These are phyloP conservation scores for Monochamus alternatus DNA, from an alignment of 2,888 invertebrate genomes.

Conservation along the genomic window DNA sequence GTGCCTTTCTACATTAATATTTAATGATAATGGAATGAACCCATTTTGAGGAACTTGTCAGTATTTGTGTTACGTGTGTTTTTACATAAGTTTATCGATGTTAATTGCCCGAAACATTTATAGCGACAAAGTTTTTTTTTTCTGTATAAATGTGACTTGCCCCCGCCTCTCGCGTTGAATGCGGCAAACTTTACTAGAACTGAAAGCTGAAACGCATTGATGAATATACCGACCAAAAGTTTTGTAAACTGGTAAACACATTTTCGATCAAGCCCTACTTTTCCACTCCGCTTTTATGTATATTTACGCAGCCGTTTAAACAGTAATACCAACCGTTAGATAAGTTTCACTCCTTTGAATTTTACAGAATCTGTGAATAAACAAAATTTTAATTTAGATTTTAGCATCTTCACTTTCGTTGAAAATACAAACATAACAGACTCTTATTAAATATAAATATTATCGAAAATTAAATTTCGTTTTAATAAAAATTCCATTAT, in stretches of 20 bases:
- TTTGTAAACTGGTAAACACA: constrained; percentile 54
- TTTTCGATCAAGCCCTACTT: constrained; percentile 49
- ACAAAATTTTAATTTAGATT: constrained; percentile 55
- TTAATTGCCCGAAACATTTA: constrained; percentile 48
- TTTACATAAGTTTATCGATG: not conserved
- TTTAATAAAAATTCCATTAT: constrained; percentile 16
- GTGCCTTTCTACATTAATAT: too few relatives aligned
- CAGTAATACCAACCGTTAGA: constrained; percentile 38
- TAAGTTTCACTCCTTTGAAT: constrained; percentile 54
- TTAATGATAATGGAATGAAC: not conserved
- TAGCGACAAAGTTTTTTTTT: constrained; percentile 48
- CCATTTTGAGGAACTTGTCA: not conserved
- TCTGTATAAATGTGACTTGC: constrained; percentile 44
- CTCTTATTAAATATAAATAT: constrained; percentile 50
- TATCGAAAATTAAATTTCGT: constrained; percentile 13
- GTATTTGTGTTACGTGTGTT: not conserved
- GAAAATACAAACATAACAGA: constrained; percentile 53
- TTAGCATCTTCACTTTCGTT: constrained; percentile 42
- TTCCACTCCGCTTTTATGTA: constrained; percentile 46
- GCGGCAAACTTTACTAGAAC: constrained; percentile 29
- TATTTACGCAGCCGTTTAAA: constrained; percentile 45
- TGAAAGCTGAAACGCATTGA: constrained; percentile 42
- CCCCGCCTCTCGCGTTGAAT: constrained; percentile 30
- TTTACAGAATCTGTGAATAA: constrained; percentile 50
- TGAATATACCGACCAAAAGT: constrained; percentile 46